Conservation (phyloP, 2,888 invertebrate species). For the Leuctra nigra region DNA sequence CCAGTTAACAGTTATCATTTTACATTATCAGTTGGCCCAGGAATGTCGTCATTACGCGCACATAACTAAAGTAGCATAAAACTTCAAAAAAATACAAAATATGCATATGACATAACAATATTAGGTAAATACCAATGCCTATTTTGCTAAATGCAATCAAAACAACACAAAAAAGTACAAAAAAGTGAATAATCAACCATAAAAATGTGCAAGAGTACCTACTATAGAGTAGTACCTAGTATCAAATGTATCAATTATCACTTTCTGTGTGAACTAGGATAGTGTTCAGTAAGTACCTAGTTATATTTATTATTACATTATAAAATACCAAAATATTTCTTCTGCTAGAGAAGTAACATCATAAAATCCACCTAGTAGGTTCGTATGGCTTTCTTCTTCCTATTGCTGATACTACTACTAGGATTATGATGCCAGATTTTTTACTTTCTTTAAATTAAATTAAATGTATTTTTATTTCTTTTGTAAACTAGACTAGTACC, state of each 20-base stretch:
- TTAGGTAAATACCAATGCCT: not conserved
- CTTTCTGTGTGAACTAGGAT: not conserved
- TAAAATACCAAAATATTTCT: not conserved
- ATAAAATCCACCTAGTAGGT: too few relatives aligned
- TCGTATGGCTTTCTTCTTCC: too few relatives aligned
- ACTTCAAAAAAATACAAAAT: not conserved
- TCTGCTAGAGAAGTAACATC: too few relatives aligned
- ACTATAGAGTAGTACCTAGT: not conserved
- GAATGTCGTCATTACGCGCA: too few relatives aligned
- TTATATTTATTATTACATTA: not conserved
- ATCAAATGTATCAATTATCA: not conserved
- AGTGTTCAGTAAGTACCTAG: not conserved
- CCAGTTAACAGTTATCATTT: too few relatives aligned
- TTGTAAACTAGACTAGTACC: too few relatives aligned
- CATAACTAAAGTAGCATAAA: too few relatives aligned
- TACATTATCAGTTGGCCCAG: too few relatives aligned
- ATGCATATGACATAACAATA: not conserved
- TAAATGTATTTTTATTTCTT: too few relatives aligned
- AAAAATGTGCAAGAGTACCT: not conserved
- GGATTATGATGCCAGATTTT: too few relatives aligned
- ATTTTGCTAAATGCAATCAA: slow-evolving; percentile 15
- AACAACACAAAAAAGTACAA: slow-evolving; percentile 15
- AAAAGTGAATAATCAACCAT: slow-evolving; percentile 3
- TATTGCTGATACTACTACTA: too few relatives aligned
- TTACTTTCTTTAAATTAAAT: too few relatives aligned